Conservation (phyloP, 2,113 vertebrate genomes). For the Hydrochoerus hydrochaeris region DNA sequence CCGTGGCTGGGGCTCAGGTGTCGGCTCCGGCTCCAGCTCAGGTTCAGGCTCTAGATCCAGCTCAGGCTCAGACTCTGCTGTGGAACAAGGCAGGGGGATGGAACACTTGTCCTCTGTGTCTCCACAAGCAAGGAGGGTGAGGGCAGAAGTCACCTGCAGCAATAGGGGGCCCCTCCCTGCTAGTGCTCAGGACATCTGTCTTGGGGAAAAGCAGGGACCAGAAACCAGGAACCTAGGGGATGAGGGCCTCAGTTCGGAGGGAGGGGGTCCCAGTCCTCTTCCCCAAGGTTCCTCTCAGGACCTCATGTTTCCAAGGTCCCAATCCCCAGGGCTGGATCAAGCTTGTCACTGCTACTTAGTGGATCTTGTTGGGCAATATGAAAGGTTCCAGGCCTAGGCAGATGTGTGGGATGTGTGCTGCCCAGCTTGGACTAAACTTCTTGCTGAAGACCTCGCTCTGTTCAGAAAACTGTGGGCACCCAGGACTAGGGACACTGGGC, state of each 20-base stretch:
- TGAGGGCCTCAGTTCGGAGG: rapidly evolving
- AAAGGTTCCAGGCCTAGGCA: background rate
- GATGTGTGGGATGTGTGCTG: background rate
- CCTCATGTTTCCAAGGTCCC: too few relatives aligned
- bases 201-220: background rate
- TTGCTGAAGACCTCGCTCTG: background rate
- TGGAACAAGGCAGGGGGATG: rapidly evolving
- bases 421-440: background rate
- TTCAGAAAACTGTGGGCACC: background rate
- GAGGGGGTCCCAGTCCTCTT: background rate
- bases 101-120: background rate
- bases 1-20: constrained; percentile 73
- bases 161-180: background rate
- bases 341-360: rapidly evolving
- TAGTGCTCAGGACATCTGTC: background rate
- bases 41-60: constrained; percentile 83
- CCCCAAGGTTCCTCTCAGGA: background rate
- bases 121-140: background rate
- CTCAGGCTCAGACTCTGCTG: constrained; percentile 76
- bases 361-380: background rate
- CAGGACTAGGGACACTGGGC: background rate
- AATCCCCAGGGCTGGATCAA: background rate
- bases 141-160: background rate
- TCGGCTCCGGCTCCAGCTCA: constrained; percentile 63
- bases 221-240: background rate